phyloP scores from a whole-genome alignment of 1,140 invertebrate genomes.

The Scaptodrosophila lebanonensis region DNA sequence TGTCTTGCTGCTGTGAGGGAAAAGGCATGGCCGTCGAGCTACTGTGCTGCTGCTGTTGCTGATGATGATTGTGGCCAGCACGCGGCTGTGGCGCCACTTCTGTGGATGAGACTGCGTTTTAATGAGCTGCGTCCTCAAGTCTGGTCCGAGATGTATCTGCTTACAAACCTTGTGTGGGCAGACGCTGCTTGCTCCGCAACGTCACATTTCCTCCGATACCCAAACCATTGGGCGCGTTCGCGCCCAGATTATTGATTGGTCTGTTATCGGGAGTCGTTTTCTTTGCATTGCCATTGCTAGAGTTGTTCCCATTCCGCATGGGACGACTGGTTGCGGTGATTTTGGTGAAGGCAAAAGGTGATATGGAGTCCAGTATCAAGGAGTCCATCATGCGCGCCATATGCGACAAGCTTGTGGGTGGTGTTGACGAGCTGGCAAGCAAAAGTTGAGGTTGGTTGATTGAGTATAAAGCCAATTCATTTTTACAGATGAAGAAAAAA shows the following conservation, averaged over 20 bases:
- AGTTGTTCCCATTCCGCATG: constrained; percentile 32
- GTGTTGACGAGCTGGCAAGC: constrained; percentile 74
- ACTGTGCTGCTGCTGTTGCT: not conserved
- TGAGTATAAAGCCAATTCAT: not conserved
- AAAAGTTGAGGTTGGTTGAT: not conserved
- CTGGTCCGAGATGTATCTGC: not conserved
- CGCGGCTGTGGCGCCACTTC: constrained; percentile 72
- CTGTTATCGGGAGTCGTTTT: constrained; percentile 33
- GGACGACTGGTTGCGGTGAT: constrained; percentile 79
- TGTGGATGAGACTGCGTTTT: constrained; percentile 53
- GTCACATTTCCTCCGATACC: constrained; percentile 53
- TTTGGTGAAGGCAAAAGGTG: constrained; percentile 81
- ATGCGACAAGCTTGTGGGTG: constrained; percentile 80
- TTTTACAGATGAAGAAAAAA: not conserved
- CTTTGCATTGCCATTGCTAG: constrained; percentile 27
- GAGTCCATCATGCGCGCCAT: constrained; percentile 86
- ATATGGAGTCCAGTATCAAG: constrained; percentile 81
- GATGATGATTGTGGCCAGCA: no score
- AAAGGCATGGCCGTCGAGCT: constrained; percentile 52
- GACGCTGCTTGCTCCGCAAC: constrained; percentile 51
- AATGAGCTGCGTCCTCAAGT: constrained; percentile 38
- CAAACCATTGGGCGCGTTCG: constrained; percentile 75
- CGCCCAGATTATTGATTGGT: constrained; percentile 56
- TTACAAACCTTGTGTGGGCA: constrained; percentile 70
- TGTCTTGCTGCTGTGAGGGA: constrained; percentile 67